Conservation (phyloP, 2,797 vertebrate species). For the Iguana delicatissima region DNA sequence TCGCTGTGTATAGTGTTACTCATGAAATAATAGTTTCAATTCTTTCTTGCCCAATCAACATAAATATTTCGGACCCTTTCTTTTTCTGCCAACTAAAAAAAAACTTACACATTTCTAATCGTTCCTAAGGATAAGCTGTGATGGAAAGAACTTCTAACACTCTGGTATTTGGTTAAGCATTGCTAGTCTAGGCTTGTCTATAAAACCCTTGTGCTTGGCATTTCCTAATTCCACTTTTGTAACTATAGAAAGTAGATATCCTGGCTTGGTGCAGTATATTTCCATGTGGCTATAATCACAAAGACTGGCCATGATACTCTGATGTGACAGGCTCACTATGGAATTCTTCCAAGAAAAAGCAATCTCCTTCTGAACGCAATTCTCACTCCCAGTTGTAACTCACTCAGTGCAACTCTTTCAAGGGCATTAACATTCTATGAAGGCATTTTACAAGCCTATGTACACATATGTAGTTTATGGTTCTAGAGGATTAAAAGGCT, state of each 20-base stretch:
- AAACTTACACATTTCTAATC: constrained; percentile 9
- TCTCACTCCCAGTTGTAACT: not conserved
- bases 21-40: not conserved
- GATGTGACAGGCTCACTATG: not conserved
- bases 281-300: not conserved
- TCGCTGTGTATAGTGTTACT: not conserved
- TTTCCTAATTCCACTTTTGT: constrained; percentile 4
- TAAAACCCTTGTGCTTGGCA: not conserved
- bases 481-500: not conserved
- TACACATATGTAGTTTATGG: not conserved
- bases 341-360: not conserved
- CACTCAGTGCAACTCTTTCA: not conserved
- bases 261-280: not conserved
- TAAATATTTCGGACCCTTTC: not conserved
- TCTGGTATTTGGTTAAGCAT: constrained; percentile 26
- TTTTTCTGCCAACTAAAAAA: not conserved
- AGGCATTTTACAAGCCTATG: not conserved
- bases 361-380: not conserved
- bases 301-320: not conserved
- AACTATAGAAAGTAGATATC: constrained; percentile 15
- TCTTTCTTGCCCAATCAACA: not conserved
- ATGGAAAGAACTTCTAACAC: constrained; percentile 22
- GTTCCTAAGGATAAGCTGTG: not conserved
- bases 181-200: constrained; percentile 31
- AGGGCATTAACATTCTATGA: not conserved